These are phyloP conservation scores for Galleria mellonella DNA, from an alignment of 1,140 invertebrate genomes.

Conservation along the genomic window DNA sequence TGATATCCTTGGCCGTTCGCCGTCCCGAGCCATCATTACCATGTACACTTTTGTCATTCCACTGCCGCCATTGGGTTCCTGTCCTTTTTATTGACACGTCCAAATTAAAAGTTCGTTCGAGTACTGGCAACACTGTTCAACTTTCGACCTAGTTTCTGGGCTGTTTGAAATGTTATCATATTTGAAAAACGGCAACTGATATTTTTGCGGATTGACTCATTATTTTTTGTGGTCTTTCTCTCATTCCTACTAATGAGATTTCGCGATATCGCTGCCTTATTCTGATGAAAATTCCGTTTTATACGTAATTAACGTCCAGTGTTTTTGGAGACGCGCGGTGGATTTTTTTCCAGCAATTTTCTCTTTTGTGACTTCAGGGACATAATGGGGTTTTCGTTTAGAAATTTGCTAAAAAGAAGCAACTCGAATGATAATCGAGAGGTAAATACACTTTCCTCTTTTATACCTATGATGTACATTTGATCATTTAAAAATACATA, in stretches of 20 bases:
- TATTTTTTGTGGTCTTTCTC: slow-evolving; percentile 40
- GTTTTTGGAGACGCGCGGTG: background rate
- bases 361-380: no score
- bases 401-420: no score
- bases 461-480: no score
- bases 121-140: background rate
- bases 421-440: no score
- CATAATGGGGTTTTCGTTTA: no score
- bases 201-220: slow-evolving; percentile 18
- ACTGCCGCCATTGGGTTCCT: slow-evolving; percentile 1
- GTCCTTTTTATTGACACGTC: slow-evolving; percentile 6
- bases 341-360: background rate
- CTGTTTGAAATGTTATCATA: no score
- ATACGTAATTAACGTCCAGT: slow-evolving; percentile 26
- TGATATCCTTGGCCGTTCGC: background rate
- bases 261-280: slow-evolving; percentile 28
- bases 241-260: slow-evolving; percentile 43
- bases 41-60: slow-evolving; percentile 17
- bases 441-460: no score
- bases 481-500: no score
- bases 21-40: slow-evolving; percentile 8
- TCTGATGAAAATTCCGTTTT: slow-evolving; percentile 24
- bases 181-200: no score
- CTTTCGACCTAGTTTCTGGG: no score
- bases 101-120: no score